Percentiles rank a stretch among this genome's conserved stretches.
Evolutionary conservation across 2,888 invertebrate genomes (phyloP).

Genomic region (Cecidostiba fungosa): DNA sequence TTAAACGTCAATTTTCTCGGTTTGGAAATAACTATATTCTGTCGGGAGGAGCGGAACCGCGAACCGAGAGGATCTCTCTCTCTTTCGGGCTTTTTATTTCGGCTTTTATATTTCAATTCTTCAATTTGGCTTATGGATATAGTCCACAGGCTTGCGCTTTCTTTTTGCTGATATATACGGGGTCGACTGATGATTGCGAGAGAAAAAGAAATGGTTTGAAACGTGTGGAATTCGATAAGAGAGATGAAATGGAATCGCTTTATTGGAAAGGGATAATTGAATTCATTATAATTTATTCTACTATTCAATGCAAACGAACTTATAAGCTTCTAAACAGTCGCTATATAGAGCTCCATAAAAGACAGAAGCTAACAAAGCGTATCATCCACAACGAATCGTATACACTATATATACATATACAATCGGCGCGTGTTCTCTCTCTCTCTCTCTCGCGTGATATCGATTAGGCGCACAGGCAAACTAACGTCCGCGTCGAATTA

Average conservation of each 20-base stretch:
- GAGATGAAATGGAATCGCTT: not conserved
- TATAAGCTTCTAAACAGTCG: not conserved
- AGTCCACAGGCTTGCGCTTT: not conserved
- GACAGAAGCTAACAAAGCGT: not conserved
- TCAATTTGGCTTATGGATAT: slow-evolving; percentile 45
- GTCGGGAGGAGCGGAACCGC: slow-evolving; percentile 29
- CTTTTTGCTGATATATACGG: not conserved
- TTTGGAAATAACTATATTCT: slow-evolving; percentile 55
- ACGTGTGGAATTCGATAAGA: not conserved
- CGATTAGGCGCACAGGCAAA: slow-evolving; percentile 62
- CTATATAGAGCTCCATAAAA: not conserved
- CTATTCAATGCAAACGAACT: too few species aligned
- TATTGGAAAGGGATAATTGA: not conserved
- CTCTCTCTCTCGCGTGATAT: slow-evolving; percentile 54
- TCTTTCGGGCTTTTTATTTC: slow-evolving; percentile 1
- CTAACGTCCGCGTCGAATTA: slow-evolving; percentile 65
- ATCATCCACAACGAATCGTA: not conserved
- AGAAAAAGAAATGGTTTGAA: not conserved
- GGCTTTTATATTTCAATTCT: slow-evolving; percentile 55
- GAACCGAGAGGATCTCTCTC: slow-evolving; percentile 25
- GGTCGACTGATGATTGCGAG: not conserved
- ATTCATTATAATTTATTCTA: not conserved
- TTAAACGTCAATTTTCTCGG: slow-evolving; percentile 62
- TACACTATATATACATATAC: not conserved
- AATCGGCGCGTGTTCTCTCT: slow-evolving; percentile 34